A percentile compares a stretch with the other conserved stretches of the same genome.
phyloP scores from a whole-genome alignment of 2,113 vertebrate species.

The Ophiodon elongatus region DNA sequence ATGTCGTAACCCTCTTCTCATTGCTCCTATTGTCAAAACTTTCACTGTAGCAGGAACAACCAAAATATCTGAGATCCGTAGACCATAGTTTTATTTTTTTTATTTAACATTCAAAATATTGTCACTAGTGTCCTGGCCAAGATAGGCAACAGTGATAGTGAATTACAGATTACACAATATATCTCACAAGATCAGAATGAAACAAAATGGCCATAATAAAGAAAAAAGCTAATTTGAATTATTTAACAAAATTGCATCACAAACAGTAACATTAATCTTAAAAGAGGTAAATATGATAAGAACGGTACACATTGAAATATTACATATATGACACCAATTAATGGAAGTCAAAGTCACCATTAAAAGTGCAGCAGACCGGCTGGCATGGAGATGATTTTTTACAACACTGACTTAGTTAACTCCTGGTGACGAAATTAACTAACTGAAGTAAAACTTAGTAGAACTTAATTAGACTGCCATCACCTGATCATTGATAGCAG shows the following conservation, averaged over 20 bases:
- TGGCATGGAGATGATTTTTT: not conserved
- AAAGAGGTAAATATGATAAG: not conserved
- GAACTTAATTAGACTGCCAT: not conserved
- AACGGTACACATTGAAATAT: not conserved
- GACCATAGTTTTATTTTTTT: too few species aligned
- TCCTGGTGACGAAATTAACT: not conserved
- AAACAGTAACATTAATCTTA: not conserved
- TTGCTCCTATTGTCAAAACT: conserved; percentile 2
- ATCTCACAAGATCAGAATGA: not conserved
- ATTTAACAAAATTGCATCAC: not conserved
- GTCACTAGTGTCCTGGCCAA: not conserved
- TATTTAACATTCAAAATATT: too few species aligned
- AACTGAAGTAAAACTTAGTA: not conserved
- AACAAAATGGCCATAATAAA: not conserved
- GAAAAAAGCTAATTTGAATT: not conserved
- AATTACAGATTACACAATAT: not conserved
- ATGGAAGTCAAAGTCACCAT: not conserved
- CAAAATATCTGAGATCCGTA: too few species aligned
- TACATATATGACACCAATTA: too few species aligned
- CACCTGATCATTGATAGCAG: not conserved
- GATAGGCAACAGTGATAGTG: not conserved
- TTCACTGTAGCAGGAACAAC: not conserved
- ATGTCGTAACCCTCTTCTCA: conserved; percentile 12
- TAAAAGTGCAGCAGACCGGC: not conserved
- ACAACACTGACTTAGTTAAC: too few species aligned